Base-by-base conservation (phyloP, 2,888 invertebrate genomes). In the Aleiodes testaceus region DNA sequence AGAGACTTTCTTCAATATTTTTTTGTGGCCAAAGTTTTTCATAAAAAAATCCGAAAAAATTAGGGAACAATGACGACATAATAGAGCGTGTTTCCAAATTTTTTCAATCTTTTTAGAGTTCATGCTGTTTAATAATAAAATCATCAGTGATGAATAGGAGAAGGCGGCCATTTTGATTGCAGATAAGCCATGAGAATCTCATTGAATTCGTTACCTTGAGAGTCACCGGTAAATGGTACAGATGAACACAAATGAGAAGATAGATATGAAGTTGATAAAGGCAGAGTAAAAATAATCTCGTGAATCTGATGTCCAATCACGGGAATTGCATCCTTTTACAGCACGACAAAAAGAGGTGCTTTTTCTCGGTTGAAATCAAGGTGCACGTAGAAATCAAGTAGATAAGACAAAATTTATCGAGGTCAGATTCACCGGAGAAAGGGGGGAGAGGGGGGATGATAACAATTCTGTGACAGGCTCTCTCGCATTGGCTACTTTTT, bases 341-440 rank as follows among this genome's bases (percentile, higher is more conserved):
- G 61, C 59, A 63, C 69, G 66, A 73, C 73, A 64, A 52, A 70
- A 26, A 63, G 52, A 42, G 22, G 66, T n/a, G 16, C 53, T 20
- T 22, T 14, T 53, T 14, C 55, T 3, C n/a, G 53, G 14, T 36
- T 36, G 59, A 49, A 63, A 50, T 69, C 69, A 49, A 63, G 61
- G 64, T 50, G 53, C 47, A 42, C 42, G 20, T 44, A 45, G 59
- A 26, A 64, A 36, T 50, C 47, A 50, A 53, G 61, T 63, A 67
- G 75, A 74, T 75, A 74, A 73, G 69, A 73, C 63, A 53, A 63
- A 75, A 75, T 76, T 76, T 75, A 76, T 75, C 65, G 74, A 70
- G 73, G 72, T 73, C 75, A 75, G 71, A 72, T 72, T 71, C 55
- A 30, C 7, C 42, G 61, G 44, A 66, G 70, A 69, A 72, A 63